Conservation (phyloP, 2,888 invertebrate species). For the Thecophora atra region DNA sequence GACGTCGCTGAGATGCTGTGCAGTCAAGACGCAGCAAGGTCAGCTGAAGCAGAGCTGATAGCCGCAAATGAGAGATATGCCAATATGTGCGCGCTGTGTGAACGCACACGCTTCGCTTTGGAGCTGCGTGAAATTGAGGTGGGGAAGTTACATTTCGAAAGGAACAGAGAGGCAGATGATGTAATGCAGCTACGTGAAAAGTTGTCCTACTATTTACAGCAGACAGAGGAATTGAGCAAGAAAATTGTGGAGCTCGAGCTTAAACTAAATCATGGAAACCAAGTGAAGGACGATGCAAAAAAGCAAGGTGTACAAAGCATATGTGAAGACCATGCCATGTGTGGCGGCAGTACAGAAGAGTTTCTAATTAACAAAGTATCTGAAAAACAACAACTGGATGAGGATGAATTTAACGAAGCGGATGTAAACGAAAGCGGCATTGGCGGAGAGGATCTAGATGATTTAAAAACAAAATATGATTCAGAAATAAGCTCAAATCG, state of each 20-base stretch:
- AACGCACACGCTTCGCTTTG: slow-evolving; percentile 51
- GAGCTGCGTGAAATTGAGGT: slow-evolving; percentile 50
- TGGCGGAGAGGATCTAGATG: not conserved
- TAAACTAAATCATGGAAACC: slow-evolving; percentile 36
- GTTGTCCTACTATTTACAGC: slow-evolving; percentile 46
- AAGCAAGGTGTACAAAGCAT: not conserved
- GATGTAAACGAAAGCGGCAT: not conserved
- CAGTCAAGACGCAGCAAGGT: slow-evolving; percentile 41
- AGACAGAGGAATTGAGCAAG: slow-evolving; percentile 46
- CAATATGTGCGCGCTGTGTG: slow-evolving; percentile 51
- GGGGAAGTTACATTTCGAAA: slow-evolving; percentile 48
- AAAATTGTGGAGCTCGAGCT: slow-evolving; percentile 45
- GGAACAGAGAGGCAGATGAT: slow-evolving; percentile 46
- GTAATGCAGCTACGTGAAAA: slow-evolving; percentile 47
- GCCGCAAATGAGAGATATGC: slow-evolving; percentile 50
- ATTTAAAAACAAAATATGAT: not conserved
- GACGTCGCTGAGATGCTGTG: slow-evolving; percentile 37
- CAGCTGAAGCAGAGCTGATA: slow-evolving; percentile 49
- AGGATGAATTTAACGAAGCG: not conserved
- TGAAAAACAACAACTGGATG: no score
- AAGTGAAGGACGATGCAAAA: not conserved
- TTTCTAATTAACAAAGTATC: not conserved
- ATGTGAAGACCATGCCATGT: not conserved
- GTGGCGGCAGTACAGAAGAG: not conserved
- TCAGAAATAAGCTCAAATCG: not conserved